Base-by-base conservation (phyloP, 2,113 vertebrate species). In the Colinus virginianus region DNA sequence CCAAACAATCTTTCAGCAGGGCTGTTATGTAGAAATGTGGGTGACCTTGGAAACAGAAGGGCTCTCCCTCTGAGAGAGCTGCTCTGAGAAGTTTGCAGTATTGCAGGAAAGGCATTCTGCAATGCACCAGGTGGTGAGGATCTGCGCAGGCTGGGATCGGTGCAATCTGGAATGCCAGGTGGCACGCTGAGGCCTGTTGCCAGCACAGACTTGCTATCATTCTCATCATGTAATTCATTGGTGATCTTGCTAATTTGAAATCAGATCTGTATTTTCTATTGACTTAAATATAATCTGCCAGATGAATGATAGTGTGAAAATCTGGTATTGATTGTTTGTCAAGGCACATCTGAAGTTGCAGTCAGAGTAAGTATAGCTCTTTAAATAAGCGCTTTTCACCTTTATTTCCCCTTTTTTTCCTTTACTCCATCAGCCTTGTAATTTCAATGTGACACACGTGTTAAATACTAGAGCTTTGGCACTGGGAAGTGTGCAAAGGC, bases 161-260 rank as follows among this genome's bases (percentile, higher is more conserved):
- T 84, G 87, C 95, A 96, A 95, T 96, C 95, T 96, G 95, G 94
- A 95, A 68, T 95, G 92, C 84, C 95, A 96, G 94, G 94, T 96
- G 95, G 95, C 84, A 84, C 32, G 75, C 58, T 16, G 67, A 84
- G 89, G 81, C 53, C 74, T 87, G 58, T 75, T 95, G 95, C 95
- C 95, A 95, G 87, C 89, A 72, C 84, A 90, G 91, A 90, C 84
- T 95, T 69, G 70, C 93, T 78, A 71, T 89, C 62, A 0, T 84
- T 92, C 74, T 84, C 0, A 0, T 94, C 75, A 36, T 78, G 36
- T 68, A 93, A 93, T 94, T 92, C 81, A 45, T 19, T 93, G 94
- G 78, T 96, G 93, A 91, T 96, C 90, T 87, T 49, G 87, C 89
- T 96, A 95, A 95, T 94, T 90, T 90, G 87, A 89, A 95, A 91